Evolutionary conservation across 2,113 vertebrate species (phyloP).

Genomic region (Apteryx owenii): DNA sequence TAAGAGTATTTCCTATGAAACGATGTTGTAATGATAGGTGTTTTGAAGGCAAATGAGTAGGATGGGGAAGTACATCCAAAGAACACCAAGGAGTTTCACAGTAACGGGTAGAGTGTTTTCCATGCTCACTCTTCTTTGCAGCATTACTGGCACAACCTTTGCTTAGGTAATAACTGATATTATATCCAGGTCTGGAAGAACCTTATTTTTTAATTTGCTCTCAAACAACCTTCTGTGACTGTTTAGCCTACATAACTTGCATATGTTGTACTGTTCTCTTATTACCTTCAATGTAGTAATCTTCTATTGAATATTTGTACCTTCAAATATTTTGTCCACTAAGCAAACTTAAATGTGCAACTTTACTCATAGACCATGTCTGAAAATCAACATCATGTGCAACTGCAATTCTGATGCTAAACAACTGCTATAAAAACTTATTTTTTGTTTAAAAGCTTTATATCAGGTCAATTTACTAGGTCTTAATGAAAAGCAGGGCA

Average conservation of each 20-base stretch:
- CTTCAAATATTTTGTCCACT: background rate
- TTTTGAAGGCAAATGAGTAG: background rate
- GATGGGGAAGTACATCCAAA: background rate
- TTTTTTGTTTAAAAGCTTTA: no score
- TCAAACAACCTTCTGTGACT: background rate
- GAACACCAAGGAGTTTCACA: background rate
- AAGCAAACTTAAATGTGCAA: background rate
- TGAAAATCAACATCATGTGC: background rate
- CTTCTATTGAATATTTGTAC: no score
- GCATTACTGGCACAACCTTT: background rate
- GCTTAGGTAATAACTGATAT: background rate
- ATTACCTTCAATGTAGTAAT: background rate
- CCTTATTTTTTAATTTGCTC: background rate
- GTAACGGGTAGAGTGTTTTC: background rate
- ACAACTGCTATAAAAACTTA: background rate
- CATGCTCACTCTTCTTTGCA: accelerated
- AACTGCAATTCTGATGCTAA: background rate
- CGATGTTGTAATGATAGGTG: background rate
- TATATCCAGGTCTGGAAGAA: background rate
- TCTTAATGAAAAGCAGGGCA: background rate
- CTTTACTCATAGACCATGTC: background rate
- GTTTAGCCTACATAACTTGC: background rate
- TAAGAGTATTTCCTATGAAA: background rate
- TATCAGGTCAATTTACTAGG: background rate
- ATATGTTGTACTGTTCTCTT: background rate